Base-by-base conservation (phyloP, 2,797 vertebrate species). In the Cossypha polioptera region DNA sequence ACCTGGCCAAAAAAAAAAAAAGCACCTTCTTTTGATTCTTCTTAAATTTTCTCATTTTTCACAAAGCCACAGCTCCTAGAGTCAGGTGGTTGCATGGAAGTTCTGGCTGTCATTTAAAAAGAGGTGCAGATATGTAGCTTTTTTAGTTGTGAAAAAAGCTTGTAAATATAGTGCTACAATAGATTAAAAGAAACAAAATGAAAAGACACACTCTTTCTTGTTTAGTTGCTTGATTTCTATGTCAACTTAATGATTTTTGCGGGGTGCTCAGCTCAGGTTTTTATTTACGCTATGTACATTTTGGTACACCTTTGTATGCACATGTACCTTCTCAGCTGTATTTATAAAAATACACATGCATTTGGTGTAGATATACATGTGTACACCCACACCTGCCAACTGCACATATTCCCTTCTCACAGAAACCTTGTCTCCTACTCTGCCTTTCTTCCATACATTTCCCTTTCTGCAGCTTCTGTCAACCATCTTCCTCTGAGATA, bases 321-420 rank as follows among this genome's bases (percentile, higher is more conserved):
- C 33, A 47, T 25, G 24, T 66, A 63, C 18, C 43, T 93, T 92
- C 42, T 72, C 58, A 81, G 33, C 62, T 84, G 73, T 43, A 26
- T 69, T 25, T 63, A 58, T 78, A 84, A 68, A 94, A 79, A 71
- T 66, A 66, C 13, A 43, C 29, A 54, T 14, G 22, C 59, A 55
- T 86, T 85, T 76, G 33, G 14, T 78, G 69, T 55, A 77, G 33
- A 43, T 61, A 40, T 40, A 33, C 22, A 29, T 73, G 73, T 55
- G 68, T 54, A 80, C 75, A 86, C 82, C 47, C 86, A 77, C 90
- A 95, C 62, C 61, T 91, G 61, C 61, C 85, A 92, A 58, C 31
- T 90, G 35, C 50, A 79, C 29, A 75, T 59, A 91, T 22, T 53
- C 36, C 40, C 28, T 93, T 90, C 72, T 94, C 63, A 65, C 43